A percentile compares a stretch with the other conserved stretches of the same genome.
Conservation (phyloP, 2,888 invertebrate genomes). For the Patella depressa region DNA sequence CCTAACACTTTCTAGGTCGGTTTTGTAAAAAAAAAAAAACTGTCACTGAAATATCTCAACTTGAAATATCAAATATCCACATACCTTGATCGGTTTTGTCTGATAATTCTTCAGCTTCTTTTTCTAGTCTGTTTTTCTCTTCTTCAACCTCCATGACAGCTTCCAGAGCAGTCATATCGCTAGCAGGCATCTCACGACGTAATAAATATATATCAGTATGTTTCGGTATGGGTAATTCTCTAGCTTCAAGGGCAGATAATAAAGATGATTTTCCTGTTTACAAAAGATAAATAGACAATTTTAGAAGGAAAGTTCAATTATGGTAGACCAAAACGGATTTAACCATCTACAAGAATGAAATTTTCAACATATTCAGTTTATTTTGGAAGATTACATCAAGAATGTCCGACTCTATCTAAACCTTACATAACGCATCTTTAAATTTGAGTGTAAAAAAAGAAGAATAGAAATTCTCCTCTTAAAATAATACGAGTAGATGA, state of each 20-base stretch:
- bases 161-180: conserved; percentile 93
- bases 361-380: too few species aligned
- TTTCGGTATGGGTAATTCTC: conserved; percentile 94
- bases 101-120: conserved; percentile 89
- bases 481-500: neutral
- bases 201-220: conserved; percentile 98
- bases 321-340: too few species aligned
- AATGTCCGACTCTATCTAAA: too few species aligned
- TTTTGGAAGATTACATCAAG: too few species aligned
- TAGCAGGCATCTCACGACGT: conserved; percentile 97
- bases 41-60: neutral
- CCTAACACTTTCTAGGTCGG: too few species aligned
- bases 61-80: neutral
- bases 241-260: conserved; percentile 89
- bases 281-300: too few species aligned
- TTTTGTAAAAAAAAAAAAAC: neutral
- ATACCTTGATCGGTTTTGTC: conserved; percentile 77
- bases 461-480: neutral
- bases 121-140: conserved; percentile 90
- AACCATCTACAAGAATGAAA: too few species aligned
- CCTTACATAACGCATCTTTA: too few species aligned
- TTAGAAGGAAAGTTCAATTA: too few species aligned
- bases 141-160: conserved; percentile 99
- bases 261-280: conserved; percentile 89
- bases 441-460: neutral